A percentile compares a stretch with the other conserved stretches of the same genome.
phyloP scores from a whole-genome alignment of 1,140 invertebrate species.

The Acromyrmex echinatior region DNA sequence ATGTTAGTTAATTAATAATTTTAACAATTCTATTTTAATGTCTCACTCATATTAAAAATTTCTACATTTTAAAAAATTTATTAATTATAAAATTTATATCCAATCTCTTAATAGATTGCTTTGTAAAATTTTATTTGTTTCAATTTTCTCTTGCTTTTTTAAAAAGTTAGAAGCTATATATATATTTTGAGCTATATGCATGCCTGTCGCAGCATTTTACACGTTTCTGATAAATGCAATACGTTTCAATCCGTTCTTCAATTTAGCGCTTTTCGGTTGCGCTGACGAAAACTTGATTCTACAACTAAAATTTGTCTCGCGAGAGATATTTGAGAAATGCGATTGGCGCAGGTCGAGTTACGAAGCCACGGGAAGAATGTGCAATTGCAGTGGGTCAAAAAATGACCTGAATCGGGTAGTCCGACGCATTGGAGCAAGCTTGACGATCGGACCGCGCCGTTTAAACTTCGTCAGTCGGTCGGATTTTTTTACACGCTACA shows the following conservation, averaged over 20 bases:
- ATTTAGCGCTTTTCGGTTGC: not conserved
- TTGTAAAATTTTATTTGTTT: not conserved
- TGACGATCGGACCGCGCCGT: constrained; percentile 23
- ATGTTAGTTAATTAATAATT: not conserved
- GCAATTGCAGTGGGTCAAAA: constrained; percentile 65
- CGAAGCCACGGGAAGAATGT: constrained; percentile 61
- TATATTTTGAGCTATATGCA: too few relatives aligned
- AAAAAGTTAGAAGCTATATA: not conserved
- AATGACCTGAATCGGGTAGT: constrained; percentile 29
- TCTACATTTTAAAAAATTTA: not conserved
- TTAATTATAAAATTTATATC: constrained; percentile 11
- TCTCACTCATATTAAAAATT: constrained; percentile 5
- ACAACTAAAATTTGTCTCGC: constrained; percentile 5
- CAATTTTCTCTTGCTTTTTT: not conserved
- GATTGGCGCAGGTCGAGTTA: constrained; percentile 18
- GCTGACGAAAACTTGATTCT: constrained; percentile 21
- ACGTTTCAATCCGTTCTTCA: not conserved
- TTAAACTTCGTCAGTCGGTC: constrained; percentile 40
- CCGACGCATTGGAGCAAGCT: constrained; percentile 60
- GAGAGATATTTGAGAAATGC: constrained; percentile 57
- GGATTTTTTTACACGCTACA: constrained; percentile 34
- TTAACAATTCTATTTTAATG: not conserved
- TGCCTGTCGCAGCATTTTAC: not conserved
- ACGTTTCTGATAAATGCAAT: not conserved
- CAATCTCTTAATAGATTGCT: not conserved